Conservation (phyloP, 2,113 vertebrate species). For the Halichoerus grypus region DNA sequence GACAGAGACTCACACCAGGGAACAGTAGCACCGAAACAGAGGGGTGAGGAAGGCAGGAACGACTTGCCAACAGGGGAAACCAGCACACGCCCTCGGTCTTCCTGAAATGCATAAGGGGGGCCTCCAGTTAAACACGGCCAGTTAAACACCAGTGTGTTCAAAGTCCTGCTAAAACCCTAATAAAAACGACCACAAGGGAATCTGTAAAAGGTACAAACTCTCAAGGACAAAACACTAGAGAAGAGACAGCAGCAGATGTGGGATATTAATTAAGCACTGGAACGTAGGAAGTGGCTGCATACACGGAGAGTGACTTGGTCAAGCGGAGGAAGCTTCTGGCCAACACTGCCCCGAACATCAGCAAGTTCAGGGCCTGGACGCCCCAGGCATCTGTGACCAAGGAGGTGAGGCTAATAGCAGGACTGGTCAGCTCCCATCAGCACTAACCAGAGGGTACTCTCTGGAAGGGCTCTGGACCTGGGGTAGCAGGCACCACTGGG, state of each 20-base stretch:
- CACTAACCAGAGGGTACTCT: neutral
- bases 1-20: neutral
- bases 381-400: neutral
- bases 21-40: neutral
- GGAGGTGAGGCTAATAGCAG: neutral
- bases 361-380: neutral
- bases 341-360: neutral
- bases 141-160: neutral
- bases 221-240: neutral
- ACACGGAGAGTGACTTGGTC: neutral
- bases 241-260: neutral
- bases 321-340: neutral
- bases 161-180: neutral
- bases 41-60: neutral
- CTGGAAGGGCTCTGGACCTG: neutral
- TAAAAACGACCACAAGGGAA: neutral
- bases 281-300: neutral
- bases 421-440: neutral
- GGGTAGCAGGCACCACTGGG: neutral
- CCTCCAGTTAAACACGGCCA: neutral
- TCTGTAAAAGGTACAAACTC: neutral
- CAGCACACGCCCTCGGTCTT: neutral
- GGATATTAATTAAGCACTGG: neutral
- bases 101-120: neutral
- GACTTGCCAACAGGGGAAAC: neutral